Evolutionary conservation across 2,113 vertebrate genomes (phyloP), one percentile per base, ranked within the genome.

Genomic region (Pheucticus melanocephalus): DNA sequence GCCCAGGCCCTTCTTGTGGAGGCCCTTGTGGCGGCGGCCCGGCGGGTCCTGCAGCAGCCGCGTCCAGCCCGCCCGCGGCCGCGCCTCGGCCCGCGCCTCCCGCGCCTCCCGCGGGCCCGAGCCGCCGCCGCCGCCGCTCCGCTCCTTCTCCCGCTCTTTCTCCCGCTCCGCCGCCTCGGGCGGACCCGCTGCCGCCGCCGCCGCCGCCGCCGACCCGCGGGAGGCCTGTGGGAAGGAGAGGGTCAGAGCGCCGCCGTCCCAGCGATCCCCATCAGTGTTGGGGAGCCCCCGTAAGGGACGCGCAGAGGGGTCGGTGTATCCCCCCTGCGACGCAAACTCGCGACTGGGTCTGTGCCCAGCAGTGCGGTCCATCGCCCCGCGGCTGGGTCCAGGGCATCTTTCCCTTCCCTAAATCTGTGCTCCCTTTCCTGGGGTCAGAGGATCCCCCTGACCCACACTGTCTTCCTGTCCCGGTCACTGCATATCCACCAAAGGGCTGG

Each of bases 11-110:
- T 99, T 99, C 98, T 99, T 99, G 86, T 94, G 98, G 65, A 98
- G 97, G 14, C 98, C 91, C 97, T 98, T 99, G 97, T 98, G 97
- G 93, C 86, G 98, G 89, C 98, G 98, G 82, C 97, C 96, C 53
- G 97, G 98, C 83, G 98, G 97, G 88, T 99, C 99, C 72, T 98
- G 99, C 77, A 98, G 94, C 45, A 99, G 97, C 89, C 99, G 98
- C 40, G 97, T 96, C 99, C 98, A 99, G 94, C 90, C 90, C 28
- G 66, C 56, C 73, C 80, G 48, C 11, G 47, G 13, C 75, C 65
- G 54, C 24, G 57, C 7, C 24, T 81, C 88, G 17, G n/a, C 22
- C n/a, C 79, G 82, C 12, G 61, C 40, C 57, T 82, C 82, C 56
- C 76, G 73, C 5, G 71, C 86, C 48, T 80, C 69, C 39, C 89